Conservation (phyloP, 2,888 invertebrate genomes). For the Calephelis perditalis region DNA sequence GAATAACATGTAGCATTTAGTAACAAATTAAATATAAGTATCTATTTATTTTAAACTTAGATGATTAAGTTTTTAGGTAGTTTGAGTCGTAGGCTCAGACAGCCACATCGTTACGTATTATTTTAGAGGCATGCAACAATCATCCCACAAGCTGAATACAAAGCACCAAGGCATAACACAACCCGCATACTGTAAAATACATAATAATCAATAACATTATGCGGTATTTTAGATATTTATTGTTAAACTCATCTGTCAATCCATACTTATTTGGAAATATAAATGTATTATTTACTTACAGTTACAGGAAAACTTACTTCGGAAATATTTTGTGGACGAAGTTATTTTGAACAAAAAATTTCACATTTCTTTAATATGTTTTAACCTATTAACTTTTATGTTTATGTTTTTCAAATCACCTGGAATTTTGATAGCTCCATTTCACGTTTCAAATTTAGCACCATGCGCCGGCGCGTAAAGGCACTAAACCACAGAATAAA, state of each 20-base stretch:
- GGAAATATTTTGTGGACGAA: slow-evolving; percentile 44
- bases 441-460: slow-evolving; percentile 64
- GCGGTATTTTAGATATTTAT: slow-evolving; percentile 47
- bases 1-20: slow-evolving; percentile 29
- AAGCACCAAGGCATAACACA: slow-evolving; percentile 39
- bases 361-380: slow-evolving; percentile 57
- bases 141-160: slow-evolving; percentile 34
- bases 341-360: slow-evolving; percentile 45
- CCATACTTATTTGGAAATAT: slow-evolving; percentile 27
- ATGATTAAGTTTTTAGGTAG: not conserved
- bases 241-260: slow-evolving; percentile 36
- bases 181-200: slow-evolving; percentile 44
- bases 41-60: too few relatives aligned
- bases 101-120: not conserved
- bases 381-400: slow-evolving; percentile 39
- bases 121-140: slow-evolving; percentile 22
- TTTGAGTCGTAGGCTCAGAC: not conserved
- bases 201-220: slow-evolving; percentile 59
- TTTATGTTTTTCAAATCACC: slow-evolving; percentile 39
- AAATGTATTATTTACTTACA: slow-evolving; percentile 49
- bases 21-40: slow-evolving; percentile 17
- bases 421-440: slow-evolving; percentile 58
- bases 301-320: slow-evolving; percentile 37
- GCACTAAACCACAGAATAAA: not conserved
- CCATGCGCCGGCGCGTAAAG: slow-evolving; percentile 40